Evolutionary conservation across 2,797 vertebrate species (phyloP), one percentile per base, ranked within the genome.

Genomic region (Pteronotus mesoamericanus): DNA sequence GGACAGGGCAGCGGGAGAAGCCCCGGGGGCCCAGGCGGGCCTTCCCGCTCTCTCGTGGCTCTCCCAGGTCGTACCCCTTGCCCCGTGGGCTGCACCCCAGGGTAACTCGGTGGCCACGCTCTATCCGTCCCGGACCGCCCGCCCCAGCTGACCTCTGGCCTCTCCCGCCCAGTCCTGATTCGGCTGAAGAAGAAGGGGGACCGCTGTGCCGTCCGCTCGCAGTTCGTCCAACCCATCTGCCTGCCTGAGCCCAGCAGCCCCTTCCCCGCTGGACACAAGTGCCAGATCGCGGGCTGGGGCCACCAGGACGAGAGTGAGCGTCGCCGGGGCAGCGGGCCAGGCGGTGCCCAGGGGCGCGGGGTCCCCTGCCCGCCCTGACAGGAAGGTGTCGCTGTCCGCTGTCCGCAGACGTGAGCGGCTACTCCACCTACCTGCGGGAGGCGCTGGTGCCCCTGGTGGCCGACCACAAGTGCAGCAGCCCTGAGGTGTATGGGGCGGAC

Each of bases 201-300:
- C 0, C 98, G 97, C 5, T 99, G 99, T 74, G 99, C 98, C 0
- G 98, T 95, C 92, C 99, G 98, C 95, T 99, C 98, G 24, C 99
- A 98, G 46, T 99, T 99, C 86, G 99, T 99, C 68, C 98, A 99
- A 89, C 99, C 99, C 82, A 99, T 99, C 98, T 99, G 99, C 96
- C 98, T 99, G 94, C 99, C 99, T 0, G 99, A 99, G 66, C 98
- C 98, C 4, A 55, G 88, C 97, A 98, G 97, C 5, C 32, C 95
- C 69, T 99, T 99, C 96, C 98, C 99, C 0, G 97, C 98, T 0
- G 72, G 98, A 6, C 98, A 98, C 96, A 99, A 99, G 97, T 99
- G 99, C 79, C 98, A 99, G 19, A 99, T 99, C 64, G 99, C 99
- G 0, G 99, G 99, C 98, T 99, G 99, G 99, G 99, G 99, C 88